Evolutionary conservation across 1,140 invertebrate species (phyloP), one percentile per base, ranked within the genome.

Genomic region (Proctacanthus coquilletti): DNA sequence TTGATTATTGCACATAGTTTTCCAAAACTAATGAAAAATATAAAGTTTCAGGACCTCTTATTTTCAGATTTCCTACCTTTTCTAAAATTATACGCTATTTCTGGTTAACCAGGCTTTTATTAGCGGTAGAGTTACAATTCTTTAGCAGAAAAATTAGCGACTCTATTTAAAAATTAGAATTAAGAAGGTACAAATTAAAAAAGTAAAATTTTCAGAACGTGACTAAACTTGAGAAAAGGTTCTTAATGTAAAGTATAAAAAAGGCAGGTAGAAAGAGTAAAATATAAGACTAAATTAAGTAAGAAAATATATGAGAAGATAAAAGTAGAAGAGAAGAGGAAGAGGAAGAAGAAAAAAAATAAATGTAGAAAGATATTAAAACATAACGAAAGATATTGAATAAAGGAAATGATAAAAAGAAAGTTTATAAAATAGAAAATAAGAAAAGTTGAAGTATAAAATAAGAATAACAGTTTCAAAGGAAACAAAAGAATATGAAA

Each of bases 131-230:
- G n/a, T n/a, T n/a, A n/a, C n/a, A n/a, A n/a, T n/a, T n/a, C n/a
- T n/a, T n/a, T n/a, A n/a, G n/a, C n/a, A n/a, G n/a, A n/a, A n/a
- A n/a, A n/a, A n/a, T n/a, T n/a, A n/a, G n/a, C n/a, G n/a, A n/a
- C n/a, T n/a, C n/a, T n/a, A n/a, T n/a, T n/a, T n/a, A n/a, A n/a
- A n/a, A n/a, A n/a, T n/a, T n/a, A n/a, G n/a, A n/a, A n/a, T n/a
- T n/a, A n/a, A n/a, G n/a, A n/a, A 25, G n/a, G n/a, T 25, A 25
- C 23, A 25, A 25, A 25, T 25, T 25, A 25, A 25, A 25, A 25
- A 8, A n/a, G n/a, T n/a, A n/a, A n/a, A n/a, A n/a, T n/a, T n/a
- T n/a, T n/a, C n/a, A n/a, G n/a, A n/a, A n/a, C n/a, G n/a, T n/a
- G n/a, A n/a, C n/a, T n/a, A n/a, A n/a, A n/a, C n/a, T n/a, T n/a